Conservation (phyloP, 2,113 vertebrate species). For the Pavo muticus region DNA sequence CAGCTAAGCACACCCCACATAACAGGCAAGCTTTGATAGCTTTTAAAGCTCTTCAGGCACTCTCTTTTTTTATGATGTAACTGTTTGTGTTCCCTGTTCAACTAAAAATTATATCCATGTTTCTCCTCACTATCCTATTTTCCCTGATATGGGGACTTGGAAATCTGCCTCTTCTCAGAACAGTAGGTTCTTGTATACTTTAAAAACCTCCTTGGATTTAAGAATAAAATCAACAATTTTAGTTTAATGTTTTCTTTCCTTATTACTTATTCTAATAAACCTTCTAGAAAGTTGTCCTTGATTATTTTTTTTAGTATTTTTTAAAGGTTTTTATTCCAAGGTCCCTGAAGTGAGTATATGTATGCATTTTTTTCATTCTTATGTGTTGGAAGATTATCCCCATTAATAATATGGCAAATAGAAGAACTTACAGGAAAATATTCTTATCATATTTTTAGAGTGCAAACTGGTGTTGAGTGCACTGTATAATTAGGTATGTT, state of each 20-base stretch:
- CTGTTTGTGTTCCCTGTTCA: background rate
- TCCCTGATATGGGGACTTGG: background rate
- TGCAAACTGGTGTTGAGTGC: background rate
- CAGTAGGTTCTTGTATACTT: background rate
- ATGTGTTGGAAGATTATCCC: background rate
- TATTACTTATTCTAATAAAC: background rate
- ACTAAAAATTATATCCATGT: background rate
- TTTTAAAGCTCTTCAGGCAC: constrained; percentile 25
- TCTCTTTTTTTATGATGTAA: background rate
- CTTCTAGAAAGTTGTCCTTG: background rate
- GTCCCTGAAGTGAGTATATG: background rate
- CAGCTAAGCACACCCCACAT: background rate
- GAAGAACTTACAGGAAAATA: background rate
- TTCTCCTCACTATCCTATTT: background rate
- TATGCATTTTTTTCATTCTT: background rate
- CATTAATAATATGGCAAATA: background rate
- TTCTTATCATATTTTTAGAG: background rate
- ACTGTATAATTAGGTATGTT: background rate
- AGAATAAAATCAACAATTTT: background rate
- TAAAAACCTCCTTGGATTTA: background rate
- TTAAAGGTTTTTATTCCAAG: background rate
- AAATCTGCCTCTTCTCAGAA: background rate
- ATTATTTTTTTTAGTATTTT: background rate
- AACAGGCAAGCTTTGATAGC: background rate
- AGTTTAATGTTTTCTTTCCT: background rate